A percentile compares a stretch with the other conserved stretches of the same genome.
Evolutionary conservation across 2,797 vertebrate species (phyloP).

Genomic region (Sebastes steindachneri): DNA sequence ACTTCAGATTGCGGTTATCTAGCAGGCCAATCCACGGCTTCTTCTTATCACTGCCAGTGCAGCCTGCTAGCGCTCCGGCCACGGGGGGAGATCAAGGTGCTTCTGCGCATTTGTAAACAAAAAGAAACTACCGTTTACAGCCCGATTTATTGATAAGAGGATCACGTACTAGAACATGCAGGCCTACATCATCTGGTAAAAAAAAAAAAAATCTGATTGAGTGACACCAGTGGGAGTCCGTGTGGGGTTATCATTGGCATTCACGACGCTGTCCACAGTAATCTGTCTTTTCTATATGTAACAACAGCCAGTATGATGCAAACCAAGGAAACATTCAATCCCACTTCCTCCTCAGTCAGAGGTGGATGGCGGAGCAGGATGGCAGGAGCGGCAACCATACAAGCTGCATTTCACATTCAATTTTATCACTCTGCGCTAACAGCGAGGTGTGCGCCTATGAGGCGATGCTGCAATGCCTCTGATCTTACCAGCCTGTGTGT

Average conservation of each 20-base stretch:
- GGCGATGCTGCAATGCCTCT: slow-evolving; percentile 62
- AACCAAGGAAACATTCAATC: slow-evolving; percentile 82
- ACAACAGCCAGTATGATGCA: slow-evolving; percentile 80
- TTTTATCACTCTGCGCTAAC: slow-evolving; percentile 72
- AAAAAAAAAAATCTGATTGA: slow-evolving; percentile 39
- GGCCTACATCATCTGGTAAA: slow-evolving; percentile 3
- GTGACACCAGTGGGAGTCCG: slow-evolving; percentile 60
- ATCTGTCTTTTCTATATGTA: slow-evolving; percentile 71
- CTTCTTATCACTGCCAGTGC: slow-evolving; percentile 78
- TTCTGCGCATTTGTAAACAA: slow-evolving; percentile 72
- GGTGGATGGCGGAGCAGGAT: slow-evolving; percentile 68
- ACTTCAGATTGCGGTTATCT: slow-evolving; percentile 77
- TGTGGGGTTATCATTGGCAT: slow-evolving; percentile 60
- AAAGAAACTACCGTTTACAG: slow-evolving; percentile 69
- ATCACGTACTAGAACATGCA: slow-evolving; percentile 42
- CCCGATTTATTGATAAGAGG: slow-evolving; percentile 70
- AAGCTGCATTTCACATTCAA: slow-evolving; percentile 73
- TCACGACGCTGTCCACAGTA: slow-evolving; percentile 63
- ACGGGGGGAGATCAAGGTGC: slow-evolving; percentile 73
- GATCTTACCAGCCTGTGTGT: slow-evolving; percentile 65
- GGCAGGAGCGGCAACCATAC: slow-evolving; percentile 69
- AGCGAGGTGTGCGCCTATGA: slow-evolving; percentile 58
- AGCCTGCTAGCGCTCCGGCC: slow-evolving; percentile 57
- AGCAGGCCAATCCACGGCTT: slow-evolving; percentile 58
- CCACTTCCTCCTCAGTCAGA: slow-evolving; percentile 69